A percentile compares a stretch with the other conserved stretches of the same genome.
phyloP scores from a whole-genome alignment of 2,113 vertebrate species.

The Stegastes partitus region DNA sequence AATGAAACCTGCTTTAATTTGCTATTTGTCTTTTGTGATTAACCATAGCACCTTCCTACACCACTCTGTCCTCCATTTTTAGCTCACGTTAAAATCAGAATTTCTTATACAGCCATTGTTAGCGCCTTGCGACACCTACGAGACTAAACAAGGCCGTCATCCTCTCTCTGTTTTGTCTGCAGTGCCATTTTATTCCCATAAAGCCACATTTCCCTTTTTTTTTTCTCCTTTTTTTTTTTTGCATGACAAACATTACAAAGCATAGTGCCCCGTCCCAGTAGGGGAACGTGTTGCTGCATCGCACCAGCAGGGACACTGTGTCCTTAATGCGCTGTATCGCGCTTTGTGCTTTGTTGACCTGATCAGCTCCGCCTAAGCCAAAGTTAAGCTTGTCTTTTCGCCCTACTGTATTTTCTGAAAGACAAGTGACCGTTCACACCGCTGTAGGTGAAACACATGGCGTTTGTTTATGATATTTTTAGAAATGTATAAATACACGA shows the following conservation, averaged over 20 bases:
- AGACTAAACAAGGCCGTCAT: not conserved
- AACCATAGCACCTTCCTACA: not conserved
- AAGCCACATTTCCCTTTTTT: not conserved
- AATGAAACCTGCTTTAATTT: not conserved
- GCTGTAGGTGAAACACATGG: not conserved
- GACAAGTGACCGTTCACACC: not conserved
- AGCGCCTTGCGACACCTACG: not conserved
- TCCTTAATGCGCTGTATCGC: conserved; percentile 44
- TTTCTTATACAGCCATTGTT: not conserved
- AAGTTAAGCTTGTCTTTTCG: conserved; percentile 67
- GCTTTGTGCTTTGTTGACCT: conserved; percentile 70
- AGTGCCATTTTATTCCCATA: conserved; percentile 16
- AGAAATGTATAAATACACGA: not conserved
- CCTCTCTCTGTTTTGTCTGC: not conserved
- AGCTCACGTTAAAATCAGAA: conserved; percentile 6
- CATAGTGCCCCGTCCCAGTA: not conserved
- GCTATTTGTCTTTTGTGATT: not conserved
- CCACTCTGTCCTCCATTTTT: not conserved
- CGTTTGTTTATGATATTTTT: conserved; percentile 15
- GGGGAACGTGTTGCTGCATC: conserved; percentile 22
- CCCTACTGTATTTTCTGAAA: conserved; percentile 44
- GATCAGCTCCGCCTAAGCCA: conserved; percentile 47
- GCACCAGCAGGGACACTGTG: conserved; percentile 51
- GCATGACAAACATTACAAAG: conserved; percentile 42
- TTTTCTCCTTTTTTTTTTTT: conserved; percentile 12